These are phyloP conservation scores for Otis tarda DNA, from an alignment of 2,113 vertebrate species.

Conservation along the genomic window DNA sequence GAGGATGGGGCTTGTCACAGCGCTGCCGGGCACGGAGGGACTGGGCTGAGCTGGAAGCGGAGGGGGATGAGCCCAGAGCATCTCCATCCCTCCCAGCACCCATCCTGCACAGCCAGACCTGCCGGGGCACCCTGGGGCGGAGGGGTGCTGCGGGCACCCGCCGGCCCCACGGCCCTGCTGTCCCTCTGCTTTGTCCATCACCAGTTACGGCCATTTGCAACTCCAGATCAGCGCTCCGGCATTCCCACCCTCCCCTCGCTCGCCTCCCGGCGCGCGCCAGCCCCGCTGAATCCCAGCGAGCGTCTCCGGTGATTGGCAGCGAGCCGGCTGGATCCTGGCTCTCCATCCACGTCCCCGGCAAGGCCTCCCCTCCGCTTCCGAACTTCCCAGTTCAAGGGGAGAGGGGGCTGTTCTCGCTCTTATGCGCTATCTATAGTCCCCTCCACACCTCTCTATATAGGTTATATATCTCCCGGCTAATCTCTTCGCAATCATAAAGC, in stretches of 20 bases:
- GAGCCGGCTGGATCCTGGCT: not conserved
- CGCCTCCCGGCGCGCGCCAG: not conserved
- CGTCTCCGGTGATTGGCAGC: not conserved
- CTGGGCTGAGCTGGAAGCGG: not conserved
- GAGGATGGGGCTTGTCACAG: not conserved
- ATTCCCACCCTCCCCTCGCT: not conserved
- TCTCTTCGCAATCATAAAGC: conserved; percentile 61
- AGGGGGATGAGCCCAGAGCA: not conserved
- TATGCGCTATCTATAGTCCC: conserved; percentile 44
- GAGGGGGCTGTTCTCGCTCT: not conserved
- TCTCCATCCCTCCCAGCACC: not conserved
- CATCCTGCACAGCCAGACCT: not conserved
- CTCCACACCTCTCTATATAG: conserved; percentile 46
- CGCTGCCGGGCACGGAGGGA: not conserved
- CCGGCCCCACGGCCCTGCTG: not conserved
- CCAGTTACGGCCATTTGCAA: rapidly evolving
- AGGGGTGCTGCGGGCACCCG: not conserved
- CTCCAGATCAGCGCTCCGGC: not conserved
- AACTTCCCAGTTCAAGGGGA: not conserved
- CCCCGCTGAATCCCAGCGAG: not conserved
- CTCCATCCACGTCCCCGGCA: not conserved
- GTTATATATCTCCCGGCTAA: conserved; percentile 36
- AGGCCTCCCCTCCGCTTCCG: not conserved
- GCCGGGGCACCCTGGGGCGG: not conserved
- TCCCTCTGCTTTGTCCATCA: not conserved